Evolutionary conservation across 2,888 invertebrate species (phyloP).

Genomic region (Dione vanillae): DNA sequence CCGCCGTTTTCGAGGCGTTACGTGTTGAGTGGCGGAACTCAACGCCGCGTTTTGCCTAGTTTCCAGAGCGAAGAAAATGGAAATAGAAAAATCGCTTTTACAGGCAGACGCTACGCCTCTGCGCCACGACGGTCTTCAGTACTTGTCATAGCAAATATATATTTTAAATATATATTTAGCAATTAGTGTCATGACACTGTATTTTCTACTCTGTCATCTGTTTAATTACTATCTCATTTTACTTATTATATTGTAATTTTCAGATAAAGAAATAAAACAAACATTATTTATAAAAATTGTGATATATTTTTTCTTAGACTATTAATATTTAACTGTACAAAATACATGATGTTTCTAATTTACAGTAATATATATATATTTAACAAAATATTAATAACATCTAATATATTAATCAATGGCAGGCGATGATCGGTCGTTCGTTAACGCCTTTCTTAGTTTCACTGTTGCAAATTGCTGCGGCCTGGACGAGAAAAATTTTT

Average conservation of each 20-base stretch:
- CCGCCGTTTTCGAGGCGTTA: no score
- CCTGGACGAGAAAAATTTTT: constrained; percentile 81
- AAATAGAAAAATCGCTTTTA: no score
- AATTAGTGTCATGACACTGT: no score
- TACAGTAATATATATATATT: constrained; percentile 73
- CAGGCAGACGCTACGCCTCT: no score
- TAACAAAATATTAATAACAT: constrained; percentile 75
- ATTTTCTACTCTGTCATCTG: neutral
- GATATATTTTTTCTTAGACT: constrained; percentile 84
- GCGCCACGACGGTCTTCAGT: no score
- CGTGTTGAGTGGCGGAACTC: no score
- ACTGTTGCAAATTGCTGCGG: constrained; percentile 94
- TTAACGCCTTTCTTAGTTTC: constrained; percentile 93
- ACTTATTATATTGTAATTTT: neutral
- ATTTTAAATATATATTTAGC: no score
- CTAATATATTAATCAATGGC: constrained; percentile 84
- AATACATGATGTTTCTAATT: constrained; percentile 81
- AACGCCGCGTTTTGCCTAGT: no score
- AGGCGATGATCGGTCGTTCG: constrained; percentile 93
- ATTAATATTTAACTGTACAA: constrained; percentile 85
- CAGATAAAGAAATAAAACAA: constrained; percentile 56
- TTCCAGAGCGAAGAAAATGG: no score
- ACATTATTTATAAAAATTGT: constrained; percentile 76
- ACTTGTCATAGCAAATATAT: no score
- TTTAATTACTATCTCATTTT: neutral